These are phyloP conservation scores for Phymorhynchus buccinoides DNA, from an alignment of 1,140 invertebrate genomes.

Conservation along the genomic window DNA sequence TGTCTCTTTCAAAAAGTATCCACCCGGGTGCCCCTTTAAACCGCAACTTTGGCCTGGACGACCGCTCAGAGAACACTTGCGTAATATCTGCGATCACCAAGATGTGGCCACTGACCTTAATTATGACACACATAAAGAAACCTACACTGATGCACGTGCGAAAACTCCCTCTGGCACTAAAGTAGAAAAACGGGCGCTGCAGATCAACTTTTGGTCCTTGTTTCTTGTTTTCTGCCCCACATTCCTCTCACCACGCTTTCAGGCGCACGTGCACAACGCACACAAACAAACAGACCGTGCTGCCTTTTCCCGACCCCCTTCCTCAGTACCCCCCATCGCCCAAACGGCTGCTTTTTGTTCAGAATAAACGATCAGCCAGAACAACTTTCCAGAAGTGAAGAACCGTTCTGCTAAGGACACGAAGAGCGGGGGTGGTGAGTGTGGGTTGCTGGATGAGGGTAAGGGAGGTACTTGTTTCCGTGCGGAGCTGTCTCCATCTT, in stretches of 20 bases:
- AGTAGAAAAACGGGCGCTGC: background rate
- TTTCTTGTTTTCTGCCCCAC: conserved; percentile 4
- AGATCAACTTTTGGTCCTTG: background rate
- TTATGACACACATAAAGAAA: no score
- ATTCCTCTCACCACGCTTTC: conserved; percentile 25
- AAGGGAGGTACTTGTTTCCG: background rate
- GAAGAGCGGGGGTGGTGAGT: background rate
- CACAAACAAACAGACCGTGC: conserved; percentile 28
- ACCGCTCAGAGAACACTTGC: no score
- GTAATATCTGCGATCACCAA: no score
- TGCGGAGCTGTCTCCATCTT: background rate
- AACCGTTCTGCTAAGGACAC: background rate
- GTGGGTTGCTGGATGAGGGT: background rate
- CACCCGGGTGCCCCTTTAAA: no score
- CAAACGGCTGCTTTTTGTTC: background rate
- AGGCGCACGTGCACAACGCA: conserved; percentile 36
- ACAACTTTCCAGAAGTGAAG: background rate
- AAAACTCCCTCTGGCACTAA: no score
- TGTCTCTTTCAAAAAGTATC: no score
- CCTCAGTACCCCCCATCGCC: background rate
- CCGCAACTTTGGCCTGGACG: no score
- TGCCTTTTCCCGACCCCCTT: background rate
- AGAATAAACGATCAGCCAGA: background rate
- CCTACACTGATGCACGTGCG: no score
- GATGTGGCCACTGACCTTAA: no score